Conservation (phyloP, 2,888 invertebrate genomes). For the Cryptops parisi region DNA sequence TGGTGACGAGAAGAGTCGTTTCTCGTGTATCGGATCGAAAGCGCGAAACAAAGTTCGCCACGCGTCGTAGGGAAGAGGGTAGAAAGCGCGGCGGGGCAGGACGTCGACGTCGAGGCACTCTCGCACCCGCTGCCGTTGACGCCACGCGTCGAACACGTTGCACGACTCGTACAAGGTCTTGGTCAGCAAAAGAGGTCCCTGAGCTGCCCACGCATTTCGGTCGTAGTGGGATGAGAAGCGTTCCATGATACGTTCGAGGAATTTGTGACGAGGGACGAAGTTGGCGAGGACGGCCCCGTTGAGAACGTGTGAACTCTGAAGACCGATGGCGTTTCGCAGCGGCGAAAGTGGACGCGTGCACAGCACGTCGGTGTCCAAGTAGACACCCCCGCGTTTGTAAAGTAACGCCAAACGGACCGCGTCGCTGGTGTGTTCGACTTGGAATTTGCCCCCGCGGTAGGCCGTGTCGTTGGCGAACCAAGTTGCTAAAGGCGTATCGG, state of each 20-base stretch:
- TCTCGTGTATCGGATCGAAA: too few relatives aligned
- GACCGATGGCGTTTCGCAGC: constrained; percentile 3
- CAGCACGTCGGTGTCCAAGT: constrained; percentile 8
- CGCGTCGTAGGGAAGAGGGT: background rate
- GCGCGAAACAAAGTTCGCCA: constrained; percentile 4
- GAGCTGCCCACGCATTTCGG: background rate
- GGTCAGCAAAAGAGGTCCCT: constrained; percentile 8
- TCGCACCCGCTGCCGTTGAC: background rate
- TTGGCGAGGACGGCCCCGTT: constrained; percentile 6
- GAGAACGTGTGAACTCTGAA: background rate
- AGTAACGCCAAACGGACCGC: constrained; percentile 7
- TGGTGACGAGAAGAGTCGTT: too few relatives aligned
- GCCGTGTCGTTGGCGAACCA: background rate
- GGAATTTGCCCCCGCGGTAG: background rate
- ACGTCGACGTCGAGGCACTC: background rate
- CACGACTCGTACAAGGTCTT: constrained; percentile 1
- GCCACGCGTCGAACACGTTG: background rate
- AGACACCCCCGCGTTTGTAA: constrained; percentile 10
- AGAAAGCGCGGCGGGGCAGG: background rate
- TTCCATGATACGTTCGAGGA: constrained; percentile 2
- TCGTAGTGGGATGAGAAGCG: background rate
- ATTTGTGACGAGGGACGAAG: constrained; percentile 4
- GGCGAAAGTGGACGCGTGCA: background rate
- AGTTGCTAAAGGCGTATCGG: background rate
- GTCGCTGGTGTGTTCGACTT: constrained; percentile 3